Percentiles rank a stretch among this genome's conserved stretches.
phyloP scores from a whole-genome alignment of 2,113 vertebrate species.

The Oceanodroma tethys region DNA sequence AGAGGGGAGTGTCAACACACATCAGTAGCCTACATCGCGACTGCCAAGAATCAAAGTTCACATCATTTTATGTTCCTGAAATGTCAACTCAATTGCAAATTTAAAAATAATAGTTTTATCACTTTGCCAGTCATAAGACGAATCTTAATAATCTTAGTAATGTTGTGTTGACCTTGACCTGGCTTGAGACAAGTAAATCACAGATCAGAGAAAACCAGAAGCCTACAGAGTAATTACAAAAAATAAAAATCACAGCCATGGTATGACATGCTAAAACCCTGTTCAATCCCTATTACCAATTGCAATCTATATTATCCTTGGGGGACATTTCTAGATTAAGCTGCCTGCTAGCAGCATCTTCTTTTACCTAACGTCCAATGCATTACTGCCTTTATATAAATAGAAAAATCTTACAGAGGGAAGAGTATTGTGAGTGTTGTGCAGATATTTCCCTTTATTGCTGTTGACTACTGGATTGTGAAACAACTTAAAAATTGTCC shows the following conservation, averaged over 20 bases:
- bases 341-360: neutral
- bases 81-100: slow-evolving; percentile 25
- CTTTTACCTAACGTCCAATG: neutral
- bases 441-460: neutral
- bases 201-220: neutral
- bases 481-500: neutral
- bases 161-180: neutral
- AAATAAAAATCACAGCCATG: neutral
- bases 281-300: neutral
- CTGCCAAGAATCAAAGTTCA: neutral
- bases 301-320: neutral
- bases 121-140: slow-evolving; percentile 4
- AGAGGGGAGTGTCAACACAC: neutral
- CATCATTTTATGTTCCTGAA: slow-evolving; percentile 6
- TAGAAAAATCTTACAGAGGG: neutral
- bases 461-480: neutral
- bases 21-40: neutral
- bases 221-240: neutral
- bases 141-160: neutral
- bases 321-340: neutral
- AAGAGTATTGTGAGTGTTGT: neutral
- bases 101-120: neutral
- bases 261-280: neutral
- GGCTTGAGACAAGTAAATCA: neutral
- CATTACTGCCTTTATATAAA: neutral